Evolutionary conservation across 2,888 invertebrate genomes (phyloP).

Genomic region (Dyspetes luteomarginatus): DNA sequence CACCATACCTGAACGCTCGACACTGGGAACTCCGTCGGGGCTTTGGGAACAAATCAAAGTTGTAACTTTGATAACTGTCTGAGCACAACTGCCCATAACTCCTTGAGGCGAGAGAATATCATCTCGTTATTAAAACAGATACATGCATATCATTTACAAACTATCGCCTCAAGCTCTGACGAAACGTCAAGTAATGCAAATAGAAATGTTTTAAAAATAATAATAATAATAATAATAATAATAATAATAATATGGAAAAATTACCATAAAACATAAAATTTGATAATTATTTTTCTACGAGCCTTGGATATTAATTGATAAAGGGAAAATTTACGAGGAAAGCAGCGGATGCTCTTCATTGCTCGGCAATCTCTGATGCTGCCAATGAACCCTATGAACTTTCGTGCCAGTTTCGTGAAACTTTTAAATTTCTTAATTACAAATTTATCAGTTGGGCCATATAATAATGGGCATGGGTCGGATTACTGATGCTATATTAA

Average conservation of each 20-base stretch:
- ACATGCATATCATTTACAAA: not conserved
- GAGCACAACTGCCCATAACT: conserved; percentile 24
- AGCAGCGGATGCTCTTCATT: conserved; percentile 11
- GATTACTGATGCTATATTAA: too few species aligned
- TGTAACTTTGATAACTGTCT: conserved; percentile 37
- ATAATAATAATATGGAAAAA: too few species aligned
- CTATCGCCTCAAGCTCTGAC: not conserved
- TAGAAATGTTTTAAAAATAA: too few species aligned
- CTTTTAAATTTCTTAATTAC: conserved; percentile 1
- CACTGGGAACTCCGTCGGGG: conserved; percentile 11
- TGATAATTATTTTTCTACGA: too few species aligned
- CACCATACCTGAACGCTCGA: conserved; percentile 42
- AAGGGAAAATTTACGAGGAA: conserved; percentile 16
- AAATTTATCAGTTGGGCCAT: too few species aligned
- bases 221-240: too few species aligned
- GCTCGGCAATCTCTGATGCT: not conserved
- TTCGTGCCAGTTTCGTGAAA: conserved; percentile 1
- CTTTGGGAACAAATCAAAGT: conserved; percentile 60
- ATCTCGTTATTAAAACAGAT: not conserved
- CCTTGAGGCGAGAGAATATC: not conserved
- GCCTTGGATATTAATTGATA: too few species aligned
- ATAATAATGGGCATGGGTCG: too few species aligned
- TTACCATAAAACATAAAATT: too few species aligned
- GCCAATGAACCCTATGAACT: not conserved
- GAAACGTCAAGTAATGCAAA: not conserved